Evolutionary conservation across 2,888 invertebrate genomes (phyloP), one percentile per base, ranked within the genome.

Genomic region (Drosophila kambysellisi): DNA sequence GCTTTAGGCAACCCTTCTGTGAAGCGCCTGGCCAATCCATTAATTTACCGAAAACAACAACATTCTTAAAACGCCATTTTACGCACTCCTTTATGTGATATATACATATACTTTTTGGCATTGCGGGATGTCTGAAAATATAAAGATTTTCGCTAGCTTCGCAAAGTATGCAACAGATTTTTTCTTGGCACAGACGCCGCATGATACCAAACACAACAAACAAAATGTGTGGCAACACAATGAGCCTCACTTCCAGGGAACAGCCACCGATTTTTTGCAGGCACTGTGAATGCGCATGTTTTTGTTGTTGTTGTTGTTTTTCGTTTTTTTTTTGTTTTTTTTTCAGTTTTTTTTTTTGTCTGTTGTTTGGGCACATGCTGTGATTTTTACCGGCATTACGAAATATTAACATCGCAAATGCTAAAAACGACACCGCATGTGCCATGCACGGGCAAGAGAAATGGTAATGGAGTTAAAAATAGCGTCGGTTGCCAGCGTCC

Each of bases 321-420:
- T 59, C n/a, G 29, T 39, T 32, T 39, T 6, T 29, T 51, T 43
- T 50, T 46, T 54, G 4, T 17, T 39, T 32, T 39, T 6, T 29
- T 20, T 33, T 25, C 52, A 7, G 56, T 35, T 51, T 25, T 58
- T 56, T 33, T 54, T 54, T 53, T 63, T 66, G 62, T 60, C 46
- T 67, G 53, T 61, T 53, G 57, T 58, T 67, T 64, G 68, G 68
- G 73, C 83, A 76, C 85, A 78, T 56, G 85, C 85, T 86, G 85
- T 67, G 85, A 88, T 86, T 88, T 88, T 86, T 86, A 86, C 86
- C 85, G 88, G 82, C 80, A 83, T 80, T 82, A 82, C 88, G 78
- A 83, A 86, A 88, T 88, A 86, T 86, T 83, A 86, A 88, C 88
- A 88, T 70, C 75, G 70, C 74, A 77, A 83, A 83, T 77, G 69